These are phyloP conservation scores for Drosophila neotestacea DNA, from an alignment of 2,888 invertebrate genomes.

Conservation along the genomic window DNA sequence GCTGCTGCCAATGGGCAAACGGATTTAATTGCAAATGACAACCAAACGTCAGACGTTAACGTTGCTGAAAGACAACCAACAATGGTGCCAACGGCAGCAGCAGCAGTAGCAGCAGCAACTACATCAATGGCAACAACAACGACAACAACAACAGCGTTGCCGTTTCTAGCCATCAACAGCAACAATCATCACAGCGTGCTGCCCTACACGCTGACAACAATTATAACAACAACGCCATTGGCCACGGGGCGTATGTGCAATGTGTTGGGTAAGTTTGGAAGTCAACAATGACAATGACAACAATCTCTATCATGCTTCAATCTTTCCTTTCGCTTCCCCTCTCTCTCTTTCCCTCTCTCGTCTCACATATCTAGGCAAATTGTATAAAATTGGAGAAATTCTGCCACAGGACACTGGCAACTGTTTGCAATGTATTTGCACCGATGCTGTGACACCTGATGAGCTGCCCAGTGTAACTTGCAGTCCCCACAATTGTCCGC, in stretches of 20 bases:
- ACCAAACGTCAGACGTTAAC: constrained; percentile 58
- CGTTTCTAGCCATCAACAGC: constrained; percentile 37
- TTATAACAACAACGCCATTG: constrained; percentile 69
- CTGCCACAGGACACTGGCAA: constrained; percentile 90
- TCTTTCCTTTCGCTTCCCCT: background rate
- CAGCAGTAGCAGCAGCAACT: constrained; percentile 44
- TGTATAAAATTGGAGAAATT: constrained; percentile 88
- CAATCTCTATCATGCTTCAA: background rate
- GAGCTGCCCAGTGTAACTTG: constrained; percentile 85
- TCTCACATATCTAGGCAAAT: constrained; percentile 86
- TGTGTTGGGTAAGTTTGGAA: constrained; percentile 67
- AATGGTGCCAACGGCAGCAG: constrained; percentile 44
- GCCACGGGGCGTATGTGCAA: constrained; percentile 73
- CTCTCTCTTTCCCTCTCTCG: background rate
- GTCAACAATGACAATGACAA: constrained; percentile 12
- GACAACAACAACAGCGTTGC: background rate
- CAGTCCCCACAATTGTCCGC: constrained; percentile 85
- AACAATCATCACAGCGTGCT: constrained; percentile 57
- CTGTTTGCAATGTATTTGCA: constrained; percentile 90
- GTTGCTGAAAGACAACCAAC: constrained; percentile 49
- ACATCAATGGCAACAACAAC: constrained; percentile 2
- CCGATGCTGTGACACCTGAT: constrained; percentile 86
- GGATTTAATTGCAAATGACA: constrained; percentile 80
- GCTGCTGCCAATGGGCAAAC: constrained; percentile 54
- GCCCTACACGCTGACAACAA: constrained; percentile 70